phyloP scores from a whole-genome alignment of 2,113 vertebrate species.

The Anolis carolinensis region DNA sequence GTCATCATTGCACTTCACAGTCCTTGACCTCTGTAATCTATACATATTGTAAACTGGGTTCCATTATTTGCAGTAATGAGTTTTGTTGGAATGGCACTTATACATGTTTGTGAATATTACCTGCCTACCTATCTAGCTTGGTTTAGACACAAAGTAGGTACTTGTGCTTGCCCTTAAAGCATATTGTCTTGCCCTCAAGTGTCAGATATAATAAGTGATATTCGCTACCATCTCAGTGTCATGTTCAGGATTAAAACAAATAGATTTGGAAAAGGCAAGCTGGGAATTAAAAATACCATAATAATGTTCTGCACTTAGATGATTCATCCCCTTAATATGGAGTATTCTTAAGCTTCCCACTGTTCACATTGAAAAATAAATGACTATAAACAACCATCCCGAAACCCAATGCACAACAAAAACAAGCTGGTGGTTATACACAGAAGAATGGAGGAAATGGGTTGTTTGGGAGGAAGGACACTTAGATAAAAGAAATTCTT shows the following conservation, averaged over 20 bases:
- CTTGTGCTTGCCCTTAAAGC: conserved; percentile 48
- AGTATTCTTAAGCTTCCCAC: conserved; percentile 40
- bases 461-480: conserved; percentile 29
- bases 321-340: conserved; percentile 69
- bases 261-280: conserved; percentile 63
- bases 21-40: conserved; percentile 38
- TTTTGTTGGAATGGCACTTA: conserved; percentile 48
- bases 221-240: conserved; percentile 43
- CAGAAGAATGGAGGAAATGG: background rate
- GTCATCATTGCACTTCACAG: background rate
- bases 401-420: conserved; percentile 6
- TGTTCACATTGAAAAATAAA: conserved; percentile 31
- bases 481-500: background rate
- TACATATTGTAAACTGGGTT: conserved; percentile 56
- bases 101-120: conserved; percentile 50
- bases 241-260: conserved; percentile 52
- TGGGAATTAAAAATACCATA: conserved; percentile 71
- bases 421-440: conserved; percentile 32
- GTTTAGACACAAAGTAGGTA: conserved; percentile 49
- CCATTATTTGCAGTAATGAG: conserved; percentile 34
- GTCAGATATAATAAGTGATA: conserved; percentile 66
- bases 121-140: conserved; percentile 51
- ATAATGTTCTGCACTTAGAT: conserved; percentile 62
- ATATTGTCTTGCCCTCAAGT: conserved; percentile 55
- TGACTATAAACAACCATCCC: background rate